phyloP scores from a whole-genome alignment of 2,797 vertebrate species.

The Dermochelys coriacea region DNA sequence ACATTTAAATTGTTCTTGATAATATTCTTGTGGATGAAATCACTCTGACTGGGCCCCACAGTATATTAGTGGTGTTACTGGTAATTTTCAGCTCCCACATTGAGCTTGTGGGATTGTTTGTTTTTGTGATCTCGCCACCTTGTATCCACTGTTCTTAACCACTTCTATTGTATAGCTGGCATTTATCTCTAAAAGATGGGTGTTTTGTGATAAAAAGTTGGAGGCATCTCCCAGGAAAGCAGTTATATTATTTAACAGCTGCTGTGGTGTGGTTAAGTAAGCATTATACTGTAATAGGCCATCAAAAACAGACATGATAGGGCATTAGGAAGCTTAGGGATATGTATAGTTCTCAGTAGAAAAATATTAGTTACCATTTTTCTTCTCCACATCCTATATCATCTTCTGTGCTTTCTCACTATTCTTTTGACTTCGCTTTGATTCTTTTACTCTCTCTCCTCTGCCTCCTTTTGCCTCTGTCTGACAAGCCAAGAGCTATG shows the following conservation, averaged over 20 bases:
- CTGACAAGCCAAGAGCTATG: not conserved
- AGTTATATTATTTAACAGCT: not conserved
- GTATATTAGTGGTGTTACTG: not conserved
- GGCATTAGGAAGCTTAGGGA: conserved; percentile 30
- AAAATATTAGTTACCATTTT: conserved; percentile 50
- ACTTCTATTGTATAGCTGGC: not conserved
- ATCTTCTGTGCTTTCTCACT: not conserved
- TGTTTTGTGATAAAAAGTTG: not conserved
- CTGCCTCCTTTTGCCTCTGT: not conserved
- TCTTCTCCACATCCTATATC: not conserved
- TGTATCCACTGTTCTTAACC: not conserved
- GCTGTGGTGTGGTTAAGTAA: not conserved
- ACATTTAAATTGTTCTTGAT: not conserved
- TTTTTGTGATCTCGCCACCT: not conserved
- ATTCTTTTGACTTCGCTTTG: conserved; percentile 13
- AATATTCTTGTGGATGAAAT: not conserved
- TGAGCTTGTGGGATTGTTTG: not conserved
- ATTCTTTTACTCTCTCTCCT: not conserved
- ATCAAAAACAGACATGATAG: conserved; percentile 60
- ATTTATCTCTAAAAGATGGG: not conserved
- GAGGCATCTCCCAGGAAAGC: not conserved
- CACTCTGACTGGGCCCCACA: not conserved
- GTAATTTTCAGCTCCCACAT: not conserved
- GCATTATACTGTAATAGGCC: conserved; percentile 41
- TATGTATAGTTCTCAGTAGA: not conserved